These are phyloP conservation scores for Hemibagrus wyckioides DNA, from an alignment of 2,113 vertebrate species.

Conservation along the genomic window DNA sequence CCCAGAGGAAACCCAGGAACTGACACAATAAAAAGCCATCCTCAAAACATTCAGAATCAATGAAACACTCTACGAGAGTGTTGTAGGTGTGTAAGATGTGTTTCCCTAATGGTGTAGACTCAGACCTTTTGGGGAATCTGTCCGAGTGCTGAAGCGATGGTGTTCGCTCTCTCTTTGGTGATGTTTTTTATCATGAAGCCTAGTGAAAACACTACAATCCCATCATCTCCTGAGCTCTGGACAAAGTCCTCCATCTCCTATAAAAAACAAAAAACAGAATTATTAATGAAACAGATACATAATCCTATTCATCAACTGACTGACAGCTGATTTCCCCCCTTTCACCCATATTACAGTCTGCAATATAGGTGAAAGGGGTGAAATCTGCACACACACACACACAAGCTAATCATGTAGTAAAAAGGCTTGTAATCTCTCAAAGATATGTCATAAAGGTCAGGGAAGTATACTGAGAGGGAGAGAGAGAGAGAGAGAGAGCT, in stretches of 20 bases:
- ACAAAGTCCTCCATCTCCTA: conserved; percentile 85
- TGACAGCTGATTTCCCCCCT: not conserved
- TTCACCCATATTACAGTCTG: not conserved
- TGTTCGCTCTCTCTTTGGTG: conserved; percentile 74
- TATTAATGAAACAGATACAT: not conserved
- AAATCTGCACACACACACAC: no score
- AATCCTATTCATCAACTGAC: not conserved
- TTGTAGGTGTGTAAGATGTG: not conserved
- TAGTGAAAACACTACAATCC: conserved; percentile 80
- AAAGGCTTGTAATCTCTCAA: not conserved
- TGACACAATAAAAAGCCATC: not conserved
- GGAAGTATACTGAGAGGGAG: no score
- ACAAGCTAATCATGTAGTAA: not conserved
- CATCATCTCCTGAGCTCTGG: conserved; percentile 80
- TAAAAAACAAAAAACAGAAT: not conserved
- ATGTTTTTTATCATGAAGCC: conserved; percentile 81
- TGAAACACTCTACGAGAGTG: not conserved
- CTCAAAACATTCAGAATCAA: not conserved
- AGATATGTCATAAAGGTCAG: not conserved
- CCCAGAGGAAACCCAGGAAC: not conserved
- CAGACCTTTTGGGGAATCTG: conserved; percentile 83
- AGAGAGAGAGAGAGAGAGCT: conserved; percentile 8
- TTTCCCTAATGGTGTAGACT: not conserved
- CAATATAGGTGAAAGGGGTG: no score
- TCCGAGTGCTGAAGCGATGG: conserved; percentile 77